Evolutionary conservation across 2,888 invertebrate genomes (phyloP).

Genomic region (Branchipolynoe longqiensis): DNA sequence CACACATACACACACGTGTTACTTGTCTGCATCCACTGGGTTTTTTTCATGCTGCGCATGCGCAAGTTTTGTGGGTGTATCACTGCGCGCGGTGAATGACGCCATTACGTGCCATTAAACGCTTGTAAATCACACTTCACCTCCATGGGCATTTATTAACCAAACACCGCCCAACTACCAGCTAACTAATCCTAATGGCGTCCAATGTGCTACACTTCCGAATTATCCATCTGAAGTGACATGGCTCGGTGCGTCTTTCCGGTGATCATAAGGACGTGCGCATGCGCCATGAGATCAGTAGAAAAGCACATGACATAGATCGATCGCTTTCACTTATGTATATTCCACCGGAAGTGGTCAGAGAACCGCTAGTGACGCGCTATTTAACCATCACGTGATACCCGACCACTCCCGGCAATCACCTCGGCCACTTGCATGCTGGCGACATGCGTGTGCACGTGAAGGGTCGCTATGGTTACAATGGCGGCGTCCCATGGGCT

Average conservation of each 20-base stretch:
- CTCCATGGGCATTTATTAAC: neutral
- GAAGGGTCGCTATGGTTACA: constrained; percentile 18
- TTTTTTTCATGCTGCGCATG: neutral
- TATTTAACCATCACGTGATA: neutral
- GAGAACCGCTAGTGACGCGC: too few relatives aligned
- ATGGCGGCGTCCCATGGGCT: neutral
- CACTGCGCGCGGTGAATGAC: neutral
- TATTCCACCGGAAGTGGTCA: too few relatives aligned
- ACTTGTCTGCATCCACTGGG: neutral
- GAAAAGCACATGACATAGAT: too few relatives aligned
- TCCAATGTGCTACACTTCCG: too few relatives aligned
- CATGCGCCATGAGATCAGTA: too few relatives aligned
- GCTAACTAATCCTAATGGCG: neutral
- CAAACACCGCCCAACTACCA: too few relatives aligned
- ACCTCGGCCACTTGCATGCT: constrained; percentile 42
- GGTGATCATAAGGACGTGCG: too few relatives aligned
- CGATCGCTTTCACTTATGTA: too few relatives aligned
- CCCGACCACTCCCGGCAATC: neutral
- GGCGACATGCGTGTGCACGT: constrained; percentile 27
- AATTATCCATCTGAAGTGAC: too few relatives aligned
- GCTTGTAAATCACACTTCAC: constrained; percentile 16
- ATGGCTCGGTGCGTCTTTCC: too few relatives aligned
- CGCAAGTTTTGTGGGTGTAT: constrained; percentile 12
- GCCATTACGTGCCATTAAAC: constrained; percentile 22
- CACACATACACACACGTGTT: neutral